Base-by-base conservation (phyloP, 2,113 vertebrate species). In the Megaptera novaeangliae region DNA sequence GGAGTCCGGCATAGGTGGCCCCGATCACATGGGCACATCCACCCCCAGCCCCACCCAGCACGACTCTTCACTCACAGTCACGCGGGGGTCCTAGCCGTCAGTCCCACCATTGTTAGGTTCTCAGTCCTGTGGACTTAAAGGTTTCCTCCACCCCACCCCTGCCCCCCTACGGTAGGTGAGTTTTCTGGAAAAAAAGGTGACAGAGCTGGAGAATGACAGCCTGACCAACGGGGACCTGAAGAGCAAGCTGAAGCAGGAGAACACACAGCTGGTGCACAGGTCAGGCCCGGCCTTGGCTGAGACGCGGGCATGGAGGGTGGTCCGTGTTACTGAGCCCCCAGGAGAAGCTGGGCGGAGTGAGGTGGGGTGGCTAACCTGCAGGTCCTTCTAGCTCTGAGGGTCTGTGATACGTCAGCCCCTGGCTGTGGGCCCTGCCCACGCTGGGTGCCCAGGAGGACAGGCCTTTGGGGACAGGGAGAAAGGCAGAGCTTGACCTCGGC, bases 231-330 rank as follows among this genome's bases (percentile, higher is more conserved):
- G 99, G 55, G 99, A 99, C 95, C 97, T 99, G 86, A 99, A 99
- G 98, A 99, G 99, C 98, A 99, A 99, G 98, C 98, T 99, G 96
- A 99, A 99, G 96, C 99, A 99, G 96, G 99, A 99, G 92, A 99
- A 99, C 97, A 99, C 99, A 0, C 99, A 99, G 66, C 98, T 99
- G 11, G 99, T 99, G 15, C 99, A 99, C 99, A 99, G 99, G 99
- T 99, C 66, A 34, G 93, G 84, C 34, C 0, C 0, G 4, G 86
- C 49, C 25, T 75, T 0, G 3, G 36, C 88, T 3, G 63, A 14
- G 49, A 17, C 10, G 20, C 4, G 17, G 63, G n/a, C 55, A 66
- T 4, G 3, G 4, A 10, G 72, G n/a, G 15, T 25, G 25, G 49
- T 29, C 44, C 59, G 49, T 68, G 25, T 27, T 21, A 5, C 44